Evolutionary conservation across 2,113 vertebrate genomes (phyloP).

Genomic region (Orycteropus afer): DNA sequence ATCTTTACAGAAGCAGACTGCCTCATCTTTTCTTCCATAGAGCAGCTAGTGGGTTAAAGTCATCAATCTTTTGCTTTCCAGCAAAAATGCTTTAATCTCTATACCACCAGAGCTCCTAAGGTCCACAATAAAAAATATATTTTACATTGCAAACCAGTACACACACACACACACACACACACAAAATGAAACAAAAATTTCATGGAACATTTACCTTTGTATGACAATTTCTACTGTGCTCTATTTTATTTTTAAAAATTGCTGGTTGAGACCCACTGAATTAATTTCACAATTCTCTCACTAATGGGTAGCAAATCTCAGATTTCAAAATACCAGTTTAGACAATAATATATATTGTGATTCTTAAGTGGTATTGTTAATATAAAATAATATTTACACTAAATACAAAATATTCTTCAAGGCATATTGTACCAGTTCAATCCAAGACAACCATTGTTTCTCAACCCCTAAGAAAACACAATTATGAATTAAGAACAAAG

Average conservation of each 20-base stretch:
- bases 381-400: constrained; percentile 60
- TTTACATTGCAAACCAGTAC: not conserved
- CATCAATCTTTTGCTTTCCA: too few relatives aligned
- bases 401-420: constrained; percentile 28
- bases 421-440: constrained; percentile 51
- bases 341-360: not conserved
- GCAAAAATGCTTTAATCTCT: too few relatives aligned
- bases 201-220: not conserved
- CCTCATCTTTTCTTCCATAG: too few relatives aligned
- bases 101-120: too few relatives aligned
- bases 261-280: constrained; percentile 14
- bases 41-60: too few relatives aligned
- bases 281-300: constrained; percentile 40
- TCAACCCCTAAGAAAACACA: constrained; percentile 8
- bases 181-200: constrained; percentile 16
- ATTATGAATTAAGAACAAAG: constrained; percentile 65
- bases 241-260: constrained; percentile 14
- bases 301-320: constrained; percentile 31
- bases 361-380: not conserved
- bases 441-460: constrained; percentile 47
- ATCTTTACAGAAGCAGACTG: too few relatives aligned
- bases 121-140: not conserved
- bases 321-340: constrained; percentile 32
- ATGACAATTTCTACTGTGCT: not conserved
- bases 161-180: not conserved